Evolutionary conservation across 37 sponge, comb jelly and placozoan species (phyloP).

Genomic region (Ephydatia muelleri): DNA sequence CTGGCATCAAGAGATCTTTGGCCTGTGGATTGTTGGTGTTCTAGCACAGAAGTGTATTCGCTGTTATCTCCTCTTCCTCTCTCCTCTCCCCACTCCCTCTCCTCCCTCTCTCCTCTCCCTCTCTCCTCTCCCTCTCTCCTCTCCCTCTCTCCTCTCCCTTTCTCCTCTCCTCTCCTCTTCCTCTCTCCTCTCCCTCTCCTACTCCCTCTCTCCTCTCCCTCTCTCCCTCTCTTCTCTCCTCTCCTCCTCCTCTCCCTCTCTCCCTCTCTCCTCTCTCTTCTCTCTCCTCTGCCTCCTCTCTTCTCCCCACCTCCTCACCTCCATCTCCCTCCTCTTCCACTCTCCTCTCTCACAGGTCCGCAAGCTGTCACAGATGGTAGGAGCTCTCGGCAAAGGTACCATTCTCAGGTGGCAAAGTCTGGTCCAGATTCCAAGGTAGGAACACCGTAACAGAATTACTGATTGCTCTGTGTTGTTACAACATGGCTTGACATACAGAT

Average conservation of each 20-base stretch:
- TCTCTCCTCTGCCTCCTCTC: no score
- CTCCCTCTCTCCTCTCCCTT: no score
- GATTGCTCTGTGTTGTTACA: not conserved
- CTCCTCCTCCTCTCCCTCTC: not conserved
- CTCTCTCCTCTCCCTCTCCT: no score
- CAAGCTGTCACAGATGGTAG: slow-evolving; percentile 57
- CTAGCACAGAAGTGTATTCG: not conserved
- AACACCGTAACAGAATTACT: not conserved
- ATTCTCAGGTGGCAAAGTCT: slow-evolving; percentile 63
- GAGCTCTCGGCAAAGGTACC: slow-evolving; percentile 54
- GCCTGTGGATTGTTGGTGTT: not conserved
- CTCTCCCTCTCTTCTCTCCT: not conserved
- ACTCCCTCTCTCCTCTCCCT: no score
- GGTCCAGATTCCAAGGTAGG: slow-evolving; percentile 77
- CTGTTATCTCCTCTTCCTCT: no score
- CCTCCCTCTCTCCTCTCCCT: no score
- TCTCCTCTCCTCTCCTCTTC: no score
- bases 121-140: no score
- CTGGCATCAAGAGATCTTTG: not conserved
- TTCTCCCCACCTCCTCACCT: not conserved
- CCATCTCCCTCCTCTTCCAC: not conserved
- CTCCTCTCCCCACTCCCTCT: no score
- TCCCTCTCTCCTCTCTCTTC: no score
- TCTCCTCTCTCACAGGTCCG: slow-evolving; percentile 25
- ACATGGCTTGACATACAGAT: slow-evolving; percentile 13